phyloP scores from a whole-genome alignment of 2,113 vertebrate species.

The Pavo muticus region DNA sequence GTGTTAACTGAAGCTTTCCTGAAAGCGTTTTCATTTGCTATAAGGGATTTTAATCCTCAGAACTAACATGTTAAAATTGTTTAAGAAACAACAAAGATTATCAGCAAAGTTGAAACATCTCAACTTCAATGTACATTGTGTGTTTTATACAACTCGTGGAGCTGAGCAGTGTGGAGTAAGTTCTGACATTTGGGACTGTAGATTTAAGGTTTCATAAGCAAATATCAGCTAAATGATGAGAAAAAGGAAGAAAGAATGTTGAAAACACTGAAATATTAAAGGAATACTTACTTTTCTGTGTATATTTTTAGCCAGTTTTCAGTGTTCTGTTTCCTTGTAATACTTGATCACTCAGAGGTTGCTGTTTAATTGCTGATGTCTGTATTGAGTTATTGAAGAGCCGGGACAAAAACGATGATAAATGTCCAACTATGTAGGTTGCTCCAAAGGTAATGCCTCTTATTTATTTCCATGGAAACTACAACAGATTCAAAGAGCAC shows the following conservation, averaged over 20 bases:
- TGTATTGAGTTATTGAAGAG: background rate
- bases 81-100: background rate
- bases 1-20: background rate
- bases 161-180: background rate
- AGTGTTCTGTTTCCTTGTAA: background rate
- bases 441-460: no score
- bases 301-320: background rate
- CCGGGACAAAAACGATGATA: background rate
- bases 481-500: no score
- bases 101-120: conserved; percentile 1
- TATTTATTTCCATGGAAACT: no score
- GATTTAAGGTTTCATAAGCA: conserved; percentile 16
- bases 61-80: background rate
- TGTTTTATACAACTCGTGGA: background rate
- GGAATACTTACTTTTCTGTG: background rate
- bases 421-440: background rate
- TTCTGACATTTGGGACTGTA: conserved; percentile 21
- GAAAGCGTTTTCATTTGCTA: background rate
- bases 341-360: background rate
- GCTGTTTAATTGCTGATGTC: background rate
- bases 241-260: background rate
- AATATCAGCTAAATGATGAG: conserved; percentile 18
- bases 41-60: background rate
- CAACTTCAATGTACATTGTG: background rate
- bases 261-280: background rate